These are phyloP conservation scores for Coreoperca whiteheadi DNA, from an alignment of 2,113 vertebrate genomes.

Conservation along the genomic window DNA sequence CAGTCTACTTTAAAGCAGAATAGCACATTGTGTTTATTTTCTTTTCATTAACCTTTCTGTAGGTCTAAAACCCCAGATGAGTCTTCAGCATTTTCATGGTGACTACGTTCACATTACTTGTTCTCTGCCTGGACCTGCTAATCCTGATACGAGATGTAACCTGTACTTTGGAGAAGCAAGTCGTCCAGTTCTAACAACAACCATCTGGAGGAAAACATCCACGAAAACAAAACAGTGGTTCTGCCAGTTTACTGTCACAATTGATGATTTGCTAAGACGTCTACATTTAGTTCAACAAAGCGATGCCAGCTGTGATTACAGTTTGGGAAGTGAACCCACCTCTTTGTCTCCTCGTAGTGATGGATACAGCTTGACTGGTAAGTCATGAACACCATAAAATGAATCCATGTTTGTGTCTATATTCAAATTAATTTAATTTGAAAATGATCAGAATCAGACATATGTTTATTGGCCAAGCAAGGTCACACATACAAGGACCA, in stretches of 20 bases:
- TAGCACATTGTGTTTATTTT: background rate
- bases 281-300: background rate
- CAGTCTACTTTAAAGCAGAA: no score
- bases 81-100: background rate
- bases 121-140: constrained; percentile 26
- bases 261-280: background rate
- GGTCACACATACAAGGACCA: no score
- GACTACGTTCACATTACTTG: accelerated
- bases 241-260: constrained; percentile 3
- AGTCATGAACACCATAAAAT: no score
- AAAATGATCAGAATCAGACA: no score
- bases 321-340: background rate
- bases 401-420: no score
- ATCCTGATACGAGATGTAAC: background rate
- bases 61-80: constrained; percentile 34
- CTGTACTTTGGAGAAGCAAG: constrained; percentile 47
- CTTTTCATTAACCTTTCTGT: background rate
- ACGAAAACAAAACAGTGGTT: background rate
- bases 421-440: no score
- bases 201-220: accelerated
- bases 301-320: constrained; percentile 53
- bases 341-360: constrained; percentile 46
- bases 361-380: constrained; percentile 12
- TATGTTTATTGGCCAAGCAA: no score
- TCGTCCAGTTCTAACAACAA: accelerated